Evolutionary conservation across 2,797 vertebrate genomes (phyloP).

Genomic region (Masticophis lateralis): DNA sequence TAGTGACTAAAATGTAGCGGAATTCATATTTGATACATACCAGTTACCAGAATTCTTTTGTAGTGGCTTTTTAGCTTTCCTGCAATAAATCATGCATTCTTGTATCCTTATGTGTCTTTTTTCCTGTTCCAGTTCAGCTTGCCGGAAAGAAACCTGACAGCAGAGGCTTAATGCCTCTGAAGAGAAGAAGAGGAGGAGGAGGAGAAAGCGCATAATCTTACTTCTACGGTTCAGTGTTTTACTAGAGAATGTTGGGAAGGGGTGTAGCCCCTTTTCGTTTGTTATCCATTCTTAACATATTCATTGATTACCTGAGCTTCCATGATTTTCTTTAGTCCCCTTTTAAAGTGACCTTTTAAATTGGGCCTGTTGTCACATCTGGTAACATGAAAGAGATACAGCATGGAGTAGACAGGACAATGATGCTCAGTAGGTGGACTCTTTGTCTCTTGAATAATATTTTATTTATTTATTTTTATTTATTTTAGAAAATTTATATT

Average conservation of each 20-base stretch:
- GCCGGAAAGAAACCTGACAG: background rate
- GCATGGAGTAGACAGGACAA: background rate
- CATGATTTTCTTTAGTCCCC: background rate
- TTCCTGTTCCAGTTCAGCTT: background rate
- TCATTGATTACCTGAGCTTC: background rate
- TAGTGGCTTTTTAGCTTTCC: background rate
- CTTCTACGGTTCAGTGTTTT: background rate
- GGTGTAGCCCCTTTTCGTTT: background rate
- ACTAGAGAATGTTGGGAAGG: background rate
- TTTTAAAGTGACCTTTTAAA: background rate
- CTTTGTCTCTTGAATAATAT: background rate
- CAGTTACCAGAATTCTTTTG: background rate
- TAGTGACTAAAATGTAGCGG: background rate
- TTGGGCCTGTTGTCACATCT: background rate
- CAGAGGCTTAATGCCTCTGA: background rate
- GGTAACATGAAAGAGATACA: background rate
- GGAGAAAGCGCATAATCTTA: background rate
- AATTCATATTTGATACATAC: background rate
- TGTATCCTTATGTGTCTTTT: background rate
- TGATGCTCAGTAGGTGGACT: background rate
- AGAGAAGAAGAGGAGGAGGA: background rate
- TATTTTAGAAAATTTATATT: too few relatives aligned
- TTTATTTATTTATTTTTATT: background rate
- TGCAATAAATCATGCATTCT: background rate
- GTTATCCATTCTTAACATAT: background rate